Percentiles rank a stretch among this genome's conserved stretches.
Conservation (phyloP, 1,140 invertebrate genomes). For the Tetramorium alpestre region DNA sequence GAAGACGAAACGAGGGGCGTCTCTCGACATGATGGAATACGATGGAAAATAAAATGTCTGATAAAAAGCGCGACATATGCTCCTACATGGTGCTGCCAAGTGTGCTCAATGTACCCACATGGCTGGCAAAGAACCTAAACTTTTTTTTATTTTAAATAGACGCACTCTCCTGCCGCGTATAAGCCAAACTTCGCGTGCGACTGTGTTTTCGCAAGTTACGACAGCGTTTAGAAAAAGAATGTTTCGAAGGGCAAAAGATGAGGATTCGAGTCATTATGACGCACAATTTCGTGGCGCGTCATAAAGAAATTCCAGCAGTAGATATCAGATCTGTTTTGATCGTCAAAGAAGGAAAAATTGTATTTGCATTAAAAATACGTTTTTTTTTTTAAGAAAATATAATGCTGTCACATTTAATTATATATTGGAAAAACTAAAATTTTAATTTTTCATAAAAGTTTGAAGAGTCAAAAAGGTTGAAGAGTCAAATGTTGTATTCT, state of each 20-base stretch:
- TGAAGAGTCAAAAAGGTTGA: neutral
- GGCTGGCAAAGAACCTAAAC: conserved; percentile 66
- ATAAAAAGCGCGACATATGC: conserved; percentile 73
- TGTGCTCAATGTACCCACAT: conserved; percentile 73
- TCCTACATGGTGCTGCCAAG: conserved; percentile 67
- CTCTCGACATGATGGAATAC: conserved; percentile 15
- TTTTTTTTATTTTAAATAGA: conserved; percentile 58
- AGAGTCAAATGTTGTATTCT: neutral
- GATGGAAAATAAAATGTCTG: conserved; percentile 63
- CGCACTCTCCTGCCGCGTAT: conserved; percentile 70
- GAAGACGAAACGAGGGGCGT: conserved; percentile 47
- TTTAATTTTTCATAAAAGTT: neutral
- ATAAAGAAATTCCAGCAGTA: neutral
- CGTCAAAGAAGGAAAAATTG: conserved; percentile 20
- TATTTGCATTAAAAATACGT: neutral
- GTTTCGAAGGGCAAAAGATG: neutral
- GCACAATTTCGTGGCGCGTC: conserved; percentile 12
- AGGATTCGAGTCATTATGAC: conserved; percentile 21
- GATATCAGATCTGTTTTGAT: conserved; percentile 7
- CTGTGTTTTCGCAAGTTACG: conserved; percentile 66
- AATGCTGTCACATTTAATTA: neutral
- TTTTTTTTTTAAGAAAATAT: neutral
- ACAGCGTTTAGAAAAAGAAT: conserved; percentile 51
- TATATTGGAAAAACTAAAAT: neutral
- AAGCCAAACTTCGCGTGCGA: conserved; percentile 67